Percentiles rank a stretch among this genome's conserved stretches.
These are phyloP conservation scores for Silurus asotus DNA, from an alignment of 2,113 vertebrate species.

Conservation along the genomic window DNA sequence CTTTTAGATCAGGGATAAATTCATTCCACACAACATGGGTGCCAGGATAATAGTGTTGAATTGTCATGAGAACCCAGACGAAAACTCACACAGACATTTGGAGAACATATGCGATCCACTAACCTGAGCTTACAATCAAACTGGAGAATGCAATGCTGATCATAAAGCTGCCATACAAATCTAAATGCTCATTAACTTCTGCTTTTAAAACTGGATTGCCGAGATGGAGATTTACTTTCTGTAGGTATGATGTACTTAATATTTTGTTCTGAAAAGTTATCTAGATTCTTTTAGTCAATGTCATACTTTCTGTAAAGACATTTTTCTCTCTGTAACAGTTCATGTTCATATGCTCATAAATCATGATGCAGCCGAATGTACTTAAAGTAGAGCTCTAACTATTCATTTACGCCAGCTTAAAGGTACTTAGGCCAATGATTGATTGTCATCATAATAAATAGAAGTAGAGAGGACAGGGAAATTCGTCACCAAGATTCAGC, in stretches of 20 bases:
- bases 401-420: background rate
- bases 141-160: no score
- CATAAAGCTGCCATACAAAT: background rate
- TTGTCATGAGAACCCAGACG: background rate
- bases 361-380: background rate
- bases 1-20: background rate
- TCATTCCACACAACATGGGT: background rate
- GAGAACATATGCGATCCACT: background rate
- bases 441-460: background rate
- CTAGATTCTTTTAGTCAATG: background rate
- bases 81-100: background rate
- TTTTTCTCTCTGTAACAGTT: background rate
- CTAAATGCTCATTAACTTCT: background rate
- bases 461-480: background rate
- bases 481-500: background rate
- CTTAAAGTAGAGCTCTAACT: background rate
- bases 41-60: background rate
- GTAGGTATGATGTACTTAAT: background rate
- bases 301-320: background rate
- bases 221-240: background rate
- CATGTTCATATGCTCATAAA: background rate
- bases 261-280: background rate
- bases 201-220: background rate
- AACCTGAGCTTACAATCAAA: no score
- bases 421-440: background rate